Conservation (phyloP, 2,113 vertebrate species). For the Zosterops japonicus region DNA sequence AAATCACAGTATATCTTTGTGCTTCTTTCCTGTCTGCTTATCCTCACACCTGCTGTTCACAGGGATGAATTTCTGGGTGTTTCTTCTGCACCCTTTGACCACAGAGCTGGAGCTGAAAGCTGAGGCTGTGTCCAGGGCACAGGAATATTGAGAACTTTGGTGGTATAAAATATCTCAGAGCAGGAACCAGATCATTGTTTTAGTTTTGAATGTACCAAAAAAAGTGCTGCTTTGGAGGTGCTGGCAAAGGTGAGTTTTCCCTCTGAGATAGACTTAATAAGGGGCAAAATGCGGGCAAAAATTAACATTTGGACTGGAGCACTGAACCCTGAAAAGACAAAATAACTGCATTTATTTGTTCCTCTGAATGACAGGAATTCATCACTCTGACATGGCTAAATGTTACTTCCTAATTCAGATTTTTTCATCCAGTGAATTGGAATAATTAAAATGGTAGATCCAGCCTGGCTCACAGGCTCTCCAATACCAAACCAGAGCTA, state of each 20-base stretch:
- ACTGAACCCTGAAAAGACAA: not conserved
- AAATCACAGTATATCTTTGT: not conserved
- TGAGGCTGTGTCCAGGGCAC: not conserved
- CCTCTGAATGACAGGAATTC: not conserved
- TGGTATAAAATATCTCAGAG: not conserved
- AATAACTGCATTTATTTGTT: not conserved
- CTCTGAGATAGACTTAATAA: not conserved
- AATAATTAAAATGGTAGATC: not conserved
- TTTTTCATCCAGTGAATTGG: not conserved
- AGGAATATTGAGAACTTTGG: not conserved
- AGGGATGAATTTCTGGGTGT: not conserved
- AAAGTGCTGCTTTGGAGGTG: not conserved
- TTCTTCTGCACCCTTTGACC: not conserved
- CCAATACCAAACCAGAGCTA: not conserved
- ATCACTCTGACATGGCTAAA: not conserved
- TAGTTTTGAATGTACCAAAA: not conserved
- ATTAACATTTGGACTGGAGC: not conserved
- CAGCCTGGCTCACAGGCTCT: not conserved
- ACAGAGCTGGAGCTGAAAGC: not conserved
- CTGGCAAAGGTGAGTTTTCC: not conserved
- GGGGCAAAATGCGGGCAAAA: not conserved
- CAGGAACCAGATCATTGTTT: not conserved
- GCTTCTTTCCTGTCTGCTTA: not conserved
- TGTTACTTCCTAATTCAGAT: not conserved
- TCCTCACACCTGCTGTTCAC: rapidly evolving